These are phyloP conservation scores for Trachemys scripta DNA, from an alignment of 2,113 vertebrate genomes.

Conservation along the genomic window DNA sequence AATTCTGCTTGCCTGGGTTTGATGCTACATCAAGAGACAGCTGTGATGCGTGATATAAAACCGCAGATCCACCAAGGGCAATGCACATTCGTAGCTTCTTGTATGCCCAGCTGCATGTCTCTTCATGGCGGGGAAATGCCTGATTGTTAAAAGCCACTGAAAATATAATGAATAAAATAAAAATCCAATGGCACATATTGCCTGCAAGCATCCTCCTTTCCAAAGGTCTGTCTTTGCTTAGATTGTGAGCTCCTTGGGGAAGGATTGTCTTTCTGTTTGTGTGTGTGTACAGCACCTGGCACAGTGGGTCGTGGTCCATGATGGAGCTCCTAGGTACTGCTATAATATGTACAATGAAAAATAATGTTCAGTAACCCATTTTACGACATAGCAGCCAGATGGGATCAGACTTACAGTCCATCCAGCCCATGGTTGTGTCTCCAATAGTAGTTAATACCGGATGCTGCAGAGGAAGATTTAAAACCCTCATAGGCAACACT, in stretches of 20 bases:
- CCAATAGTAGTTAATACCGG: constrained; percentile 69
- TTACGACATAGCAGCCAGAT: constrained; percentile 48
- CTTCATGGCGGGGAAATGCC: background rate
- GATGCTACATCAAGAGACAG: background rate
- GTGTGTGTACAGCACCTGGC: fast-evolving
- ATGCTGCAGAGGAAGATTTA: constrained; percentile 65
- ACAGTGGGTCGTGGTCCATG: fast-evolving
- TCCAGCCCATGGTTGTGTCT: constrained; percentile 66
- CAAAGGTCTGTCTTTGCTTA: background rate
- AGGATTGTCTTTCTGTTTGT: background rate
- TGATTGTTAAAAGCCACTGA: background rate
- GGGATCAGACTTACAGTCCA: constrained; percentile 65
- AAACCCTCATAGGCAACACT: constrained; percentile 54
- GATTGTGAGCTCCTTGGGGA: background rate
- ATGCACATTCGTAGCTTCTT: fast-evolving
- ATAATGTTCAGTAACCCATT: constrained; percentile 14
- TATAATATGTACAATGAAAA: background rate
- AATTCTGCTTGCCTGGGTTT: background rate
- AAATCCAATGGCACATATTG: background rate
- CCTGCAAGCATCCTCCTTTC: background rate
- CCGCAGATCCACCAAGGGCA: background rate
- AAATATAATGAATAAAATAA: background rate
- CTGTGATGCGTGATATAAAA: background rate
- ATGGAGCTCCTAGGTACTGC: background rate
- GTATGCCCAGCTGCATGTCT: background rate